A percentile compares a stretch with the other conserved stretches of the same genome.
Evolutionary conservation across 2,113 vertebrate genomes (phyloP).

Genomic region (Paramisgurnus dabryanus): DNA sequence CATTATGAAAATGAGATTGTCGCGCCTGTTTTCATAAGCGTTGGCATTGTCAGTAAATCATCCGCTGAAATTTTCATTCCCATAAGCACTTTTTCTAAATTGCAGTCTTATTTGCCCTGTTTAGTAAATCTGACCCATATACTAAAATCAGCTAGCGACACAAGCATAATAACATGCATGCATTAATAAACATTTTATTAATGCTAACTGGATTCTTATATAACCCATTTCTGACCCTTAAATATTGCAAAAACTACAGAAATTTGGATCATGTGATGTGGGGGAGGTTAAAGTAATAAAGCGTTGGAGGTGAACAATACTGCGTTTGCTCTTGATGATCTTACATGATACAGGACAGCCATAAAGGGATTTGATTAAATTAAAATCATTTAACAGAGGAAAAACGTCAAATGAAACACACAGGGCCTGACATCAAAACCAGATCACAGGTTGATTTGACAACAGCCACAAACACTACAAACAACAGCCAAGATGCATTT

Average conservation of each 20-base stretch:
- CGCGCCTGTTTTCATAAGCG: no score
- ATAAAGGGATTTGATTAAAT: constrained; percentile 1
- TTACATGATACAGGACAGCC: neutral
- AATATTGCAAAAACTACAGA: neutral
- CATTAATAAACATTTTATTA: no score
- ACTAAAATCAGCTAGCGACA: no score
- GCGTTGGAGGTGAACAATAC: neutral
- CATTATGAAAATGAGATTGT: no score
- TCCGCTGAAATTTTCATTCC: neutral
- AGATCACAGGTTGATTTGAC: neutral
- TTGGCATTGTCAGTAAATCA: no score
- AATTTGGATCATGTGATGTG: neutral
- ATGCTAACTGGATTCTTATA: neutral
- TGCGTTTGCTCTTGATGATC: neutral
- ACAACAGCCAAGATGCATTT: constrained; percentile 16
- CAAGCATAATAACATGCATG: no score
- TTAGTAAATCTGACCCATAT: no score
- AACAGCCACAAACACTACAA: neutral
- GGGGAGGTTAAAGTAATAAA: neutral
- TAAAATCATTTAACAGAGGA: constrained; percentile 1
- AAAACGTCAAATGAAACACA: neutral
- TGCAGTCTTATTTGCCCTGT: no score
- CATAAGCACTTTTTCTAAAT: no score
- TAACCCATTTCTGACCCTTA: neutral
- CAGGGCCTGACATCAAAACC: neutral